phyloP scores from a whole-genome alignment of 2,888 invertebrate species.

The Capitulum mitella region DNA sequence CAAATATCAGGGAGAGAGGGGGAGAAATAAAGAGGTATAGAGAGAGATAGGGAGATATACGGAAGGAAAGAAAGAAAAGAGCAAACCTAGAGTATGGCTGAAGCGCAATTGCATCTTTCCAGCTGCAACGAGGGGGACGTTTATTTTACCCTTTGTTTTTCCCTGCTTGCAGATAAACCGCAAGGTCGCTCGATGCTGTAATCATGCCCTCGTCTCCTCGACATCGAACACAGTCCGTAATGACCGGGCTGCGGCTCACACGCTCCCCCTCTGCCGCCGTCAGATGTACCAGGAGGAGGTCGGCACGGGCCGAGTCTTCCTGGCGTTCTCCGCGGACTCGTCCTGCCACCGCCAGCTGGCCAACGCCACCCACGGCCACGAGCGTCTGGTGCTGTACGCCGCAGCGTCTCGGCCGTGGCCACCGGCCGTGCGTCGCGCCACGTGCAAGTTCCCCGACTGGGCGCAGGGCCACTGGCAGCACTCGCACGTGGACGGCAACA shows the following conservation, averaged over 20 bases:
- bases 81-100: no score
- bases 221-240: no score
- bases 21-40: constrained; percentile 18
- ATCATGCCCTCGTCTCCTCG: no score
- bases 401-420: constrained; percentile 42
- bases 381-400: constrained; percentile 50
- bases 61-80: background rate
- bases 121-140: no score
- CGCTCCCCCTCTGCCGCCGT: no score
- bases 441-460: constrained; percentile 55
- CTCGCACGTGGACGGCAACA: constrained; percentile 47
- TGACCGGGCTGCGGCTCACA: no score
- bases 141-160: no score
- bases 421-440: constrained; percentile 40
- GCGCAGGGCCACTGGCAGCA: constrained; percentile 58
- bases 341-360: constrained; percentile 53
- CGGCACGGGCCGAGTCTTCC: constrained; percentile 46
- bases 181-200: no score
- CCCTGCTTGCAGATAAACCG: no score
- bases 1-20: constrained; percentile 19
- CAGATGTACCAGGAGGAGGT: constrained; percentile 49
- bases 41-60: constrained; percentile 23
- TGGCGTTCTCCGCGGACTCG: constrained; percentile 58
- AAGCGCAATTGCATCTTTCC: no score
- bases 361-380: constrained; percentile 53